phyloP scores from a whole-genome alignment of 2,888 invertebrate genomes.

The Agrotis clavis region DNA sequence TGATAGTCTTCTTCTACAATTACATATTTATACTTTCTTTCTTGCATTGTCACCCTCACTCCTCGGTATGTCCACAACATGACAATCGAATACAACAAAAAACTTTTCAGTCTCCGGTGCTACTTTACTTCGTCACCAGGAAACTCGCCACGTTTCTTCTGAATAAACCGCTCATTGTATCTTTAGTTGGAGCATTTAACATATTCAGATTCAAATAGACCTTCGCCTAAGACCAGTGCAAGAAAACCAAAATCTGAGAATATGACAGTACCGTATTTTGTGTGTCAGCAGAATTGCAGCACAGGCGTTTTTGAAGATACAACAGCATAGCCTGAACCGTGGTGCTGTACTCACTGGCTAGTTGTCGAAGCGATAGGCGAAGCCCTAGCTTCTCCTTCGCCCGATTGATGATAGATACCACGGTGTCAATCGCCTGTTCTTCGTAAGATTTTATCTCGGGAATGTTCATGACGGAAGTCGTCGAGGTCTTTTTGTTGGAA shows the following conservation, averaged over 20 bases:
- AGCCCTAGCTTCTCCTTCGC: slow-evolving; percentile 78
- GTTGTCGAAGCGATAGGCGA: slow-evolving; percentile 74
- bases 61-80: no score
- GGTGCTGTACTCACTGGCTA: slow-evolving; percentile 75
- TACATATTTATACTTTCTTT: no score
- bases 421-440: slow-evolving; percentile 79
- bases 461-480: slow-evolving; percentile 72
- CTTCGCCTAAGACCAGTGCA: slow-evolving; percentile 6
- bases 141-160: no score
- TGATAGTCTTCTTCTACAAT: no score
- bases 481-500: neutral
- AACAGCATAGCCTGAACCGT: neutral
- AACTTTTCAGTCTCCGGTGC: no score
- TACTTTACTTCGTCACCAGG: no score
- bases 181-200: no score
- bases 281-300: slow-evolving; percentile 2
- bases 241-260: slow-evolving; percentile 19
- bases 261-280: slow-evolving; percentile 33
- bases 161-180: no score
- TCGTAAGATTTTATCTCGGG: slow-evolving; percentile 77
- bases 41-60: no score
- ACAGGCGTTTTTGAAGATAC: neutral
- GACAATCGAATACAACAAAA: no score
- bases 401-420: slow-evolving; percentile 79
- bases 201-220: no score